A percentile compares a stretch with the other conserved stretches of the same genome.
phyloP scores from a whole-genome alignment of 2,888 invertebrate genomes.

The Cosmorhoe ocellata region DNA sequence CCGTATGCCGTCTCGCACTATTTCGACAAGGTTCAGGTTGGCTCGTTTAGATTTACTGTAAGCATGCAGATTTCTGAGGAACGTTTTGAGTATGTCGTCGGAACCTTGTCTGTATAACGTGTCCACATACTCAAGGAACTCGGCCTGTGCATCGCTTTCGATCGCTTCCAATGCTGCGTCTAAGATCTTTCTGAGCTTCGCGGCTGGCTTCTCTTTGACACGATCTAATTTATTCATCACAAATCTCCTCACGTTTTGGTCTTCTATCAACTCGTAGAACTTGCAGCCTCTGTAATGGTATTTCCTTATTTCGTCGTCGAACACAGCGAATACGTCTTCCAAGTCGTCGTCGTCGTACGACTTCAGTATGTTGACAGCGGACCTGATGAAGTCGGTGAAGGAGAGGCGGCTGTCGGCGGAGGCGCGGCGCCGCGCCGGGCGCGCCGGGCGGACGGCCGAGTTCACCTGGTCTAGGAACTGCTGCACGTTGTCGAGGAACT shows the following conservation, averaged over 20 bases:
- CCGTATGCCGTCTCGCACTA: conserved; percentile 42
- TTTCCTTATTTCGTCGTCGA: conserved; percentile 47
- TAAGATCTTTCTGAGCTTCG: conserved; percentile 36
- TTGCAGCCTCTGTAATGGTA: conserved; percentile 46
- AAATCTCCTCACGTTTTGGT: conserved; percentile 35
- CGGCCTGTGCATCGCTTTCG: conserved; percentile 17
- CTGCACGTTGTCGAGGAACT: conserved; percentile 47
- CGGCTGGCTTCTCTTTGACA: conserved; percentile 32
- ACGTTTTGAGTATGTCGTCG: conserved; percentile 31
- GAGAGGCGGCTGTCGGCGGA: conserved; percentile 7
- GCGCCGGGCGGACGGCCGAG: conserved; percentile 27
- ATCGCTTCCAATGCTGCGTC: conserved; percentile 28
- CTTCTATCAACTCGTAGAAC: conserved; percentile 43
- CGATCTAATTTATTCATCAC: conserved; percentile 38
- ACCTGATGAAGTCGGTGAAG: conserved; percentile 51
- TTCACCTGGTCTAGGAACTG: conserved; percentile 44
- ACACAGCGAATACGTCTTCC: conserved; percentile 37
- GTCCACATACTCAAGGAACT: conserved; percentile 45
- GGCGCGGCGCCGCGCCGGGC: conserved; percentile 8
- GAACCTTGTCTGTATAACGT: conserved; percentile 43
- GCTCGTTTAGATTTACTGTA: conserved; percentile 39
- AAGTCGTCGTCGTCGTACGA: conserved; percentile 48
- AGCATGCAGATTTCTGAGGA: conserved; percentile 40
- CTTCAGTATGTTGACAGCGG: conserved; percentile 37
- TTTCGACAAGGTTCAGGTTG: conserved; percentile 34